These are phyloP conservation scores for Dryobotodes eremita DNA, from an alignment of 2,888 invertebrate genomes.

Conservation along the genomic window DNA sequence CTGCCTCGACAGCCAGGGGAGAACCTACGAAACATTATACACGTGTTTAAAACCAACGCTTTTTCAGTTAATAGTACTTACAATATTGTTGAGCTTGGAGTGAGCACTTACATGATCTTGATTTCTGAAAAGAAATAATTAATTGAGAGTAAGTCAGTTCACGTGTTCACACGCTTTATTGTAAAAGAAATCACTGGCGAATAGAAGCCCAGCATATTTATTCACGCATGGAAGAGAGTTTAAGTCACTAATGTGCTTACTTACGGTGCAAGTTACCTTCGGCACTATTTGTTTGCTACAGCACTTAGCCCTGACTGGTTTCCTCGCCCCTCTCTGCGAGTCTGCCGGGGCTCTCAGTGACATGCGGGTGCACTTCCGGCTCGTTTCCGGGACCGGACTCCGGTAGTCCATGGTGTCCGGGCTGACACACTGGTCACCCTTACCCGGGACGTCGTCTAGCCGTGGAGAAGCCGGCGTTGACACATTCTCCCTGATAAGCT, in stretches of 20 bases:
- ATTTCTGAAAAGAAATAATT: conserved; percentile 73
- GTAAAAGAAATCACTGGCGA: not conserved
- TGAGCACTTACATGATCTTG: conserved; percentile 74
- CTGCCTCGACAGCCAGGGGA: conserved; percentile 67
- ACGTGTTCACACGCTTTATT: not conserved
- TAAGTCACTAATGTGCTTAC: not conserved
- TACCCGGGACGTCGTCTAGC: conserved; percentile 55
- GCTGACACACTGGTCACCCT: conserved; percentile 58
- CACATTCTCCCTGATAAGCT: conserved; percentile 69
- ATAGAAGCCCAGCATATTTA: not conserved
- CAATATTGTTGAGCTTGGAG: not conserved
- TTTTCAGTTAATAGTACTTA: not conserved
- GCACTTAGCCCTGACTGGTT: conserved; percentile 21
- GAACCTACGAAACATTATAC: conserved; percentile 32
- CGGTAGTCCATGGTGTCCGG: conserved; percentile 58
- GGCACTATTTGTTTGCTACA: conserved; percentile 6
- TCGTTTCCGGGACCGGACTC: conserved; percentile 33
- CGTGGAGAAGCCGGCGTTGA: conserved; percentile 24
- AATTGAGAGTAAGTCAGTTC: not conserved
- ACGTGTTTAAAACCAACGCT: not conserved
- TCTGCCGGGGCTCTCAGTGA: not conserved
- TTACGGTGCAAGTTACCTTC: conserved; percentile 15
- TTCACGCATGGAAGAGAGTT: not conserved
- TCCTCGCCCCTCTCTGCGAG: conserved; percentile 6
- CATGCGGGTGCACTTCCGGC: conserved; percentile 27